Evolutionary conservation across 2,113 vertebrate genomes (phyloP), one percentile per base, ranked within the genome.

Genomic region (Paralichthys olivaceus): DNA sequence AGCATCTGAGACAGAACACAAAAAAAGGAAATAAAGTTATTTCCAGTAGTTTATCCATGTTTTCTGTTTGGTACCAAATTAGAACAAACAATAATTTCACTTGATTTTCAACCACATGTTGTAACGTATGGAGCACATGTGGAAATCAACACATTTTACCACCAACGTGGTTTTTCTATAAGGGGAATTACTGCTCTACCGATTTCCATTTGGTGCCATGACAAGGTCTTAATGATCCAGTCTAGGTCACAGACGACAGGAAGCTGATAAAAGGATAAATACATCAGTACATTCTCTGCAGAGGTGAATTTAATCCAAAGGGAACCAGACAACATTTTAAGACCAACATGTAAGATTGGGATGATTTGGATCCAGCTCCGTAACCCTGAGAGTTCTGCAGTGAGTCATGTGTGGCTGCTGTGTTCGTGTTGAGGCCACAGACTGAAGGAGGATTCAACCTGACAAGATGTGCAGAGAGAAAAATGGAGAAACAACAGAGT

Each of bases 391-490:
- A 77, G 20, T 13, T 32, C 65, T 54, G 8, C n/a, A 59, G 11
- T 66, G 51, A 59, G 66, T 75, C 56, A 68, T 68, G 20, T 54
- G 53, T 15, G 20, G 49, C 49, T 19, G 12, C 13, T 47, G n/a
- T 55, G 20, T 29, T 71, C 23, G 43, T 68, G 49, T 56, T 28
- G 17, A 45, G 51, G 70, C 43, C n/a, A 15, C 12, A 28, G n/a
- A 60, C 1, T 12, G 40, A 34, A 68, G 37, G 45, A 49, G 57
- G 65, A 54, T 59, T 43, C 65, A 34, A 53, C 47, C 37, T 40
- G 51, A n/a, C 25, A 61, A 49, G 22, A 54, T 20, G 25, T 25
- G 26, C 40, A 75, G 61, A n/a, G 60, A 11, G 61, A 26, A 15
- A 26, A 15, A 1, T 25, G n/a, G 8, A n/a, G 12, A 64, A 40